Conservation (phyloP, 2,113 vertebrate species). For the Tragelaphus buxtoni region DNA sequence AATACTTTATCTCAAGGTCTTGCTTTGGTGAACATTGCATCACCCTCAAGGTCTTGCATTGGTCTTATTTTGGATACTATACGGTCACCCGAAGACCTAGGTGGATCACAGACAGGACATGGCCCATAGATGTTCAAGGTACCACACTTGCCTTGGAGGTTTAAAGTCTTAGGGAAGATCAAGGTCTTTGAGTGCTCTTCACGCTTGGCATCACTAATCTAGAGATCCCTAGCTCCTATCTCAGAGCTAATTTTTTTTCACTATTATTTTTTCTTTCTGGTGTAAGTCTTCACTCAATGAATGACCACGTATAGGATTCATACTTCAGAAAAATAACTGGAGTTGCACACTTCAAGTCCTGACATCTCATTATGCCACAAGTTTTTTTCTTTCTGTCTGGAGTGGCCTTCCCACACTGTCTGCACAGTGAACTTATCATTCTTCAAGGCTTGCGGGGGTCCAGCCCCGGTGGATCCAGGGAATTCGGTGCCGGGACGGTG, state of each 20-base stretch:
- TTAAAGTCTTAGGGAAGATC: background rate
- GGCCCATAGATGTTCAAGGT: background rate
- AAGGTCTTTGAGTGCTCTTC: background rate
- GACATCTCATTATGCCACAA: background rate
- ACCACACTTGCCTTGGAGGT: background rate
- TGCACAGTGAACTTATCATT: background rate
- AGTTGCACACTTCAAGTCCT: background rate
- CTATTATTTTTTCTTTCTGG: background rate
- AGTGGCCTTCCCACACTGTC: background rate
- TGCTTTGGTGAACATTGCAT: background rate
- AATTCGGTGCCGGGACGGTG: accelerated
- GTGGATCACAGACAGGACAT: background rate
- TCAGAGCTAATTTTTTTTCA: background rate
- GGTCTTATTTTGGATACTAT: background rate
- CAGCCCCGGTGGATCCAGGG: no score
- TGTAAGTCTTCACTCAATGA: background rate
- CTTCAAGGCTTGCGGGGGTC: background rate
- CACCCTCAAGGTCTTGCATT: background rate
- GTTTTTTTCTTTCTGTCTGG: background rate
- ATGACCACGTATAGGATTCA: background rate
- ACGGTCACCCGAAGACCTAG: background rate
- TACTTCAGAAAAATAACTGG: background rate
- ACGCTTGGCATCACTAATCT: background rate
- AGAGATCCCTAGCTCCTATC: background rate
- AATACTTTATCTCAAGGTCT: background rate